Conservation (phyloP, 1,140 invertebrate species). For the Bilobella aurantiaca region DNA sequence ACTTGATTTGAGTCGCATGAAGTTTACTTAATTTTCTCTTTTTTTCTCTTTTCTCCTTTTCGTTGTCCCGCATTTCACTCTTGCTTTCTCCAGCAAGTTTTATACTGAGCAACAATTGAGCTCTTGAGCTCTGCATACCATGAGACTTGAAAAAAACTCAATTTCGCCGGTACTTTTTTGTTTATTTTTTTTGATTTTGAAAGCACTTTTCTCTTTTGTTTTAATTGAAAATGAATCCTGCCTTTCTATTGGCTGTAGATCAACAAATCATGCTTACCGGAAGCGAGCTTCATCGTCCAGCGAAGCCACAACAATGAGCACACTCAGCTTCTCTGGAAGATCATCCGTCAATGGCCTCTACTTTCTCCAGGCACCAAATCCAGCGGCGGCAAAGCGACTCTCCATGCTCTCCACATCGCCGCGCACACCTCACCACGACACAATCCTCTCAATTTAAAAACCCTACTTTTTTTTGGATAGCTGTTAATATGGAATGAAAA, state of each 20-base stretch:
- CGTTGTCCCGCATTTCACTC: neutral
- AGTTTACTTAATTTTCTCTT: neutral
- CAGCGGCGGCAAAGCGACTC: neutral
- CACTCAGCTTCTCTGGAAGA: neutral
- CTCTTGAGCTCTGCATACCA: neutral
- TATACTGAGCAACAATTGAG: neutral
- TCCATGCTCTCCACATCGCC: neutral
- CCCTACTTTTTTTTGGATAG: neutral
- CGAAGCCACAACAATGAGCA: constrained; percentile 5
- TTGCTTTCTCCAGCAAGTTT: neutral
- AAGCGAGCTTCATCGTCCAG: neutral
- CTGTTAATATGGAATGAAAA: neutral
- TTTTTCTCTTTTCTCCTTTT: neutral
- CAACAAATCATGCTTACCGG: neutral
- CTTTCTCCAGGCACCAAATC: neutral
- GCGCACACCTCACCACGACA: neutral
- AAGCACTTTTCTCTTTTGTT: neutral
- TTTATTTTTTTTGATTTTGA: neutral
- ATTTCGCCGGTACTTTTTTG: neutral
- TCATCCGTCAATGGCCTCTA: neutral
- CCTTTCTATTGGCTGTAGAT: neutral
- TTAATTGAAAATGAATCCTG: constrained; percentile 1
- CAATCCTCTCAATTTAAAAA: neutral
- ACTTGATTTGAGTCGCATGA: neutral
- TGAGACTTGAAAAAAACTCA: neutral